These are phyloP conservation scores for Spinus olivaceus DNA, from an alignment of 2,797 vertebrate species.

Conservation along the genomic window DNA sequence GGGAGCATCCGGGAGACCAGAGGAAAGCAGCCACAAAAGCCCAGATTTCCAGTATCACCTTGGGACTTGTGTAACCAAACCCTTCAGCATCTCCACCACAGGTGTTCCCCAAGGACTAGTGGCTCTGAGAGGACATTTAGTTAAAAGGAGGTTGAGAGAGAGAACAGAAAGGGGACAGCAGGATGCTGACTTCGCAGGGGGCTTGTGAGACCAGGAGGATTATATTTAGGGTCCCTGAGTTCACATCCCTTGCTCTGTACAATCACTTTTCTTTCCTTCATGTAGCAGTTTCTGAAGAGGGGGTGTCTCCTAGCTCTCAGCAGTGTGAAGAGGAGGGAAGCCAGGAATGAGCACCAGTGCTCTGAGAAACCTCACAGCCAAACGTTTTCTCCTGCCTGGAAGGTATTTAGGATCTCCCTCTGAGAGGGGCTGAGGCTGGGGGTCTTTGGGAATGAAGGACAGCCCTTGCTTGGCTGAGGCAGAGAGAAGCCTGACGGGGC, in stretches of 20 bases:
- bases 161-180: background rate
- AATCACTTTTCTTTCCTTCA: background rate
- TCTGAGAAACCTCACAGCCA: background rate
- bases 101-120: background rate
- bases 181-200: background rate
- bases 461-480: background rate
- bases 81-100: background rate
- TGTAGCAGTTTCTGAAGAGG: background rate
- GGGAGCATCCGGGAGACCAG: background rate
- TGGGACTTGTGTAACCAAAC: background rate
- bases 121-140: background rate
- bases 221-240: background rate
- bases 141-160: background rate
- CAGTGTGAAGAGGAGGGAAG: background rate
- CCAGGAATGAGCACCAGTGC: background rate
- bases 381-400: background rate
- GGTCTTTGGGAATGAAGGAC: background rate
- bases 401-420: background rate
- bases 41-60: background rate
- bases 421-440: background rate
- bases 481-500: background rate
- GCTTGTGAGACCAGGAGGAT: background rate
- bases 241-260: background rate
- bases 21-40: background rate
- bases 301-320: background rate